These are phyloP conservation scores for Drosophila neocordata DNA, from an alignment of 1,140 invertebrate species.

Conservation along the genomic window DNA sequence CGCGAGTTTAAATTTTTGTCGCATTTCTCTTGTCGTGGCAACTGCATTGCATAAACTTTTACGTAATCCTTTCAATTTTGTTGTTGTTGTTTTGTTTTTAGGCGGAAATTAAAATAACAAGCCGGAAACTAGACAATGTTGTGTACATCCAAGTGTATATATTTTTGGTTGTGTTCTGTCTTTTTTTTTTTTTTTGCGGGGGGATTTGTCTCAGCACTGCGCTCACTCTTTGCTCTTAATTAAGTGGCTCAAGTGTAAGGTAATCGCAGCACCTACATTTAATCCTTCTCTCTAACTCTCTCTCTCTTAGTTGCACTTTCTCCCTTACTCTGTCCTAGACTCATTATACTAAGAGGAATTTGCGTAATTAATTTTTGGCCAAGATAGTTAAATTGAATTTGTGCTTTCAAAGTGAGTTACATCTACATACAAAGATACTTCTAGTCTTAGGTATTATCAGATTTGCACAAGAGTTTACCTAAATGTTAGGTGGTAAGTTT, in stretches of 20 bases:
- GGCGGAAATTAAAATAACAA: conserved; percentile 79
- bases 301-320: neutral
- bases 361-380: conserved; percentile 51
- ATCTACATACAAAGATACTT: neutral
- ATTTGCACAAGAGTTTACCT: no score
- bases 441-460: no score
- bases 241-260: conserved; percentile 9
- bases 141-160: conserved; percentile 42
- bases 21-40: conserved; percentile 77
- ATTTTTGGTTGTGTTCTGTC: neutral
- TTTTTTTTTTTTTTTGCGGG: neutral
- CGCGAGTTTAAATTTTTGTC: conserved; percentile 72
- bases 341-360: conserved; percentile 34
- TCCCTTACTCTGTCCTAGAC: no score
- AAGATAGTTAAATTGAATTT: conserved; percentile 76
- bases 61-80: conserved; percentile 76
- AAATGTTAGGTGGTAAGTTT: no score
- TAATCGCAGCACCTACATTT: conserved; percentile 8
- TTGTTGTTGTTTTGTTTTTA: conserved; percentile 70
- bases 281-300: conserved; percentile 22
- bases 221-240: conserved; percentile 1
- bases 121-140: conserved; percentile 70
- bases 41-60: conserved; percentile 77
- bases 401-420: conserved; percentile 18
- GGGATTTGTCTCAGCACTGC: conserved; percentile 3